Evolutionary conservation across 1,140 invertebrate species (phyloP).

Genomic region (Apolygus lucorum): DNA sequence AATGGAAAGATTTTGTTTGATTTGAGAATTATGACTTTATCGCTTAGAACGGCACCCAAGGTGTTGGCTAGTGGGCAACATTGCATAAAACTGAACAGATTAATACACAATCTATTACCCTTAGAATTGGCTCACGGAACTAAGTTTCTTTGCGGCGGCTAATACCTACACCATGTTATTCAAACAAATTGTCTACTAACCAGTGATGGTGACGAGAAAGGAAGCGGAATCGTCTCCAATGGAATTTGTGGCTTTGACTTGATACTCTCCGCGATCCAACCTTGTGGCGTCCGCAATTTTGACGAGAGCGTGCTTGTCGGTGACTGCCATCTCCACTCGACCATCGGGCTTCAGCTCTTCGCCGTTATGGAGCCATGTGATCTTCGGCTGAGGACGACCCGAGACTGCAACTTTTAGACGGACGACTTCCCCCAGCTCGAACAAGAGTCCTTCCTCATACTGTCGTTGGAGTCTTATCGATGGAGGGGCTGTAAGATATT

Average conservation of each 20-base stretch:
- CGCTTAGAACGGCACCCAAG: too few relatives aligned
- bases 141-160: too few relatives aligned
- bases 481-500: conserved; percentile 62
- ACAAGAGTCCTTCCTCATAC: conserved; percentile 78
- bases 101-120: too few relatives aligned
- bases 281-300: conserved; percentile 62
- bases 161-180: too few relatives aligned
- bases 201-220: conserved; percentile 78
- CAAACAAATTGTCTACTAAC: too few relatives aligned
- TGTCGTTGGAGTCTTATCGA: conserved; percentile 65
- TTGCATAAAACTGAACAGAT: too few relatives aligned
- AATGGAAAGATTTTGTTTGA: too few relatives aligned
- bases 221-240: conserved; percentile 70
- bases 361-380: conserved; percentile 81
- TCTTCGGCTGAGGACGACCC: conserved; percentile 70
- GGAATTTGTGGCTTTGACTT: conserved; percentile 65
- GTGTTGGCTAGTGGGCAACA: too few relatives aligned
- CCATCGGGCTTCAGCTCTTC: conserved; percentile 52
- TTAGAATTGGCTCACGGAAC: too few relatives aligned
- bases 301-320: conserved; percentile 49
- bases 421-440: conserved; percentile 79
- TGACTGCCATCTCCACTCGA: conserved; percentile 36
- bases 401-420: conserved; percentile 81
- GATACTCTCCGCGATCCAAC: conserved; percentile 77
- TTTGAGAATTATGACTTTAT: too few relatives aligned